These are phyloP conservation scores for Torymus tubicola DNA, from an alignment of 2,888 invertebrate species.

Conservation along the genomic window DNA sequence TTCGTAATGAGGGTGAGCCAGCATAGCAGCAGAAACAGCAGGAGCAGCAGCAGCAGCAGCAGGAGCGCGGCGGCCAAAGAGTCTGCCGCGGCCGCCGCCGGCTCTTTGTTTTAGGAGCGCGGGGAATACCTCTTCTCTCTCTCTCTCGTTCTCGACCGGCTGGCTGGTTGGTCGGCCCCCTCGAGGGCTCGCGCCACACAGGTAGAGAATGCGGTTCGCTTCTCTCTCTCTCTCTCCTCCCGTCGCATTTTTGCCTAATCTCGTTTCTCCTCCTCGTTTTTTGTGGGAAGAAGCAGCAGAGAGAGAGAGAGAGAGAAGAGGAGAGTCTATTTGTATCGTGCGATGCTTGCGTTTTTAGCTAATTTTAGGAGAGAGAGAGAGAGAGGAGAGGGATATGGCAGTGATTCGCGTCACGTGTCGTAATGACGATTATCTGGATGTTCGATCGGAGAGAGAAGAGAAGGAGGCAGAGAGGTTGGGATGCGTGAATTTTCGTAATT, in stretches of 20 bases:
- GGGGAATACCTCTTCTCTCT: slow-evolving; percentile 23
- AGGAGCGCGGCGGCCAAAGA: slow-evolving; percentile 61
- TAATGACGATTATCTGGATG: slow-evolving; percentile 53
- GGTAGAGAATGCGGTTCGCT: slow-evolving; percentile 71
- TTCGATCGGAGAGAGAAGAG: slow-evolving; percentile 38
- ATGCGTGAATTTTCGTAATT: slow-evolving; percentile 51
- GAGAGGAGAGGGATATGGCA: too few relatives aligned
- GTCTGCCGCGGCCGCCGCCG: slow-evolving; percentile 55
- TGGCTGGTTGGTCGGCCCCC: background rate
- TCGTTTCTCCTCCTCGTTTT: slow-evolving; percentile 35
- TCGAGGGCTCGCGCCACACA: slow-evolving; percentile 66
- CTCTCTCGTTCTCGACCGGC: too few relatives aligned
- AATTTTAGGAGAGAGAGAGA: slow-evolving; percentile 17
- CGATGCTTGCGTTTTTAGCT: slow-evolving; percentile 45
- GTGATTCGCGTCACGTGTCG: slow-evolving; percentile 48
- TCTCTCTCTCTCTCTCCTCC: slow-evolving; percentile 16
- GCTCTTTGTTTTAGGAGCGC: slow-evolving; percentile 68
- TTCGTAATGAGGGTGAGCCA: slow-evolving; percentile 71
- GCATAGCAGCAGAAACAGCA: too few relatives aligned
- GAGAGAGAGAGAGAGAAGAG: too few relatives aligned
- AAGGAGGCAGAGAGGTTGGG: too few relatives aligned
- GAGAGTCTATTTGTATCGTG: slow-evolving; percentile 47
- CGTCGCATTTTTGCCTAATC: slow-evolving; percentile 51
- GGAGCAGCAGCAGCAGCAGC: slow-evolving; percentile 65
- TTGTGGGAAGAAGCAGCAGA: slow-evolving; percentile 4